Conservation (phyloP, 1,140 invertebrate genomes). For the Drosophila dunni region DNA sequence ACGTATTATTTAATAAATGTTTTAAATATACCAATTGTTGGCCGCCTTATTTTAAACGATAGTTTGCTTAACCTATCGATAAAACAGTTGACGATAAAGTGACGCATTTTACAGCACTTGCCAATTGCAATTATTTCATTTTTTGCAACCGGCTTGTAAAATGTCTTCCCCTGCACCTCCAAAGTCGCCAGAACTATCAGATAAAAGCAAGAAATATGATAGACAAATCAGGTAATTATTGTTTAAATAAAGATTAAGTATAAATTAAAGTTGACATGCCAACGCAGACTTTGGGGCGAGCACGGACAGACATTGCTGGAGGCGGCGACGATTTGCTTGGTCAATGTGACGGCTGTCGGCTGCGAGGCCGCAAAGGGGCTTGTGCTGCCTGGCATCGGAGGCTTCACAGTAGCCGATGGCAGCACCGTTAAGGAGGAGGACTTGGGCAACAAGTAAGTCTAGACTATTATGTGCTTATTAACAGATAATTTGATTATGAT, state of each 20-base stretch:
- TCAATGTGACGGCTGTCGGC: conserved; percentile 97
- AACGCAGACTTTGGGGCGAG: conserved; percentile 95
- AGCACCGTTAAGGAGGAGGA: conserved; percentile 94
- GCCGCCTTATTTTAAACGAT: neutral
- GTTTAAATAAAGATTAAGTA: neutral
- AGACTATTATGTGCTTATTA: neutral
- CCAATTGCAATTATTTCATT: conserved; percentile 17
- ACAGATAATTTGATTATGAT: neutral
- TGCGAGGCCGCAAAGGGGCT: conserved; percentile 98
- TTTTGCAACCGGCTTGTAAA: conserved; percentile 62
- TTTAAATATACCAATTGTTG: conserved; percentile 43
- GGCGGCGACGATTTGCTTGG: conserved; percentile 94
- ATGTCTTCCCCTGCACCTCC: conserved; percentile 81
- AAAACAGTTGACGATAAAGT: neutral
- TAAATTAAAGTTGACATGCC: neutral
- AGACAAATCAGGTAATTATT: conserved; percentile 77
- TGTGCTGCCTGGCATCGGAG: conserved; percentile 96
- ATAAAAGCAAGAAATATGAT: conserved; percentile 86
- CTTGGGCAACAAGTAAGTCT: conserved; percentile 94
- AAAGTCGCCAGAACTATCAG: conserved; percentile 83
- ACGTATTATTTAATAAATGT: conserved; percentile 72
- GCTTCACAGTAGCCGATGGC: conserved; percentile 98
- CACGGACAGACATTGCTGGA: conserved; percentile 96
- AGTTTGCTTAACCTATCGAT: conserved; percentile 6
- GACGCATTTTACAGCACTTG: conserved; percentile 51